These are phyloP conservation scores for Staurois parvus DNA, from an alignment of 2,797 vertebrate genomes.

Conservation along the genomic window DNA sequence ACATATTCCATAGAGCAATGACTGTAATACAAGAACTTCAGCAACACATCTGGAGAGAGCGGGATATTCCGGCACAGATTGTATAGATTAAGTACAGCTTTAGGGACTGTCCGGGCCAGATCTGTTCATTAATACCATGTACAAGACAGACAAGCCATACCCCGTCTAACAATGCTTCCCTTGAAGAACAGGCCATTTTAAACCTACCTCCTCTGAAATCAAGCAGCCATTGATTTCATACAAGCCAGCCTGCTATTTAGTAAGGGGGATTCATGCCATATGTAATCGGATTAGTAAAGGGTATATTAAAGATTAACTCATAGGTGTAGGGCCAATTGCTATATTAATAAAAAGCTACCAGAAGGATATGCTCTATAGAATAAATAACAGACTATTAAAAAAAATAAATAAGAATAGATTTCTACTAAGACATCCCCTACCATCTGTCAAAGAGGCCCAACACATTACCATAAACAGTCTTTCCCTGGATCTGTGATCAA, in stretches of 20 bases:
- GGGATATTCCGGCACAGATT: constrained; percentile 45
- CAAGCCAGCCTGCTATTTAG: constrained; percentile 29
- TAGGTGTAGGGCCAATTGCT: background rate
- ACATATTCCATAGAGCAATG: constrained; percentile 30
- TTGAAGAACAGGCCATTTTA: constrained; percentile 17
- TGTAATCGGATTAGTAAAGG: constrained; percentile 59
- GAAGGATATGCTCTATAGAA: too few species aligned
- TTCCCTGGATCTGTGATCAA: background rate
- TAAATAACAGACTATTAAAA: too few species aligned
- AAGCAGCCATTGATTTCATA: constrained; percentile 22
- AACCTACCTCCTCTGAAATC: constrained; percentile 25
- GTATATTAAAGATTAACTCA: constrained; percentile 10
- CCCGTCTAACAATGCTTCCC: constrained; percentile 31
- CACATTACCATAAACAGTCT: background rate
- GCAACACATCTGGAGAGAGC: constrained; percentile 59
- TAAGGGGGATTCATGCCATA: constrained; percentile 36
- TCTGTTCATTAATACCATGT: constrained; percentile 48
- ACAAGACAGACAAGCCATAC: constrained; percentile 23
- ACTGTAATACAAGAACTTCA: constrained; percentile 27
- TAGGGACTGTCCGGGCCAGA: constrained; percentile 51
- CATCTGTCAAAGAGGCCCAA: constrained; percentile 30
- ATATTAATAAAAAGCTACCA: background rate
- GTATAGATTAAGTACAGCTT: constrained; percentile 60
- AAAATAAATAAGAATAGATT: too few species aligned
- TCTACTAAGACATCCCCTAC: too few species aligned